phyloP scores from a whole-genome alignment of 2,888 invertebrate genomes.

The Athrips mouffetella region DNA sequence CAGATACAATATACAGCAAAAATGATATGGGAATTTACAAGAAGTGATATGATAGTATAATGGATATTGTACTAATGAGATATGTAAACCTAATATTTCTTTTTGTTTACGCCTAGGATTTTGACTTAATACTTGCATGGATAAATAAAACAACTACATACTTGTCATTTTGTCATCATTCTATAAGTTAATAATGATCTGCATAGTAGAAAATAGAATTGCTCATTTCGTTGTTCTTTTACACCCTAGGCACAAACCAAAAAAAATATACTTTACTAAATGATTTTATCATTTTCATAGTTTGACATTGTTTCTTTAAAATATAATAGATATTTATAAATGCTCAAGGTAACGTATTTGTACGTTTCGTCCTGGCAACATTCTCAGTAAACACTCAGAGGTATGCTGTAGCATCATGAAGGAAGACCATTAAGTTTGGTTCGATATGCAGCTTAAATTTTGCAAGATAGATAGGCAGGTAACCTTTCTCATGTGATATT shows the following conservation, averaged over 20 bases:
- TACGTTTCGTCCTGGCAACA: slow-evolving; percentile 59
- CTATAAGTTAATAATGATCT: too few relatives aligned
- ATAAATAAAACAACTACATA: too few relatives aligned
- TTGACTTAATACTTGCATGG: too few relatives aligned
- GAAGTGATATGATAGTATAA: slow-evolving; percentile 71
- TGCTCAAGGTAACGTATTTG: slow-evolving; percentile 70
- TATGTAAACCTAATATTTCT: too few relatives aligned
- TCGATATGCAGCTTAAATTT: too few relatives aligned
- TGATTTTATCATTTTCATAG: slow-evolving; percentile 48
- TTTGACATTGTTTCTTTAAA: slow-evolving; percentile 59
- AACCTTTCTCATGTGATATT: background rate
- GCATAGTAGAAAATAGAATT: too few relatives aligned
- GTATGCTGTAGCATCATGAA: background rate
- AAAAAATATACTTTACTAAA: too few relatives aligned
- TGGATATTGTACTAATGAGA: slow-evolving; percentile 75
- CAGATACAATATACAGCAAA: slow-evolving; percentile 61
- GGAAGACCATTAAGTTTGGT: background rate
- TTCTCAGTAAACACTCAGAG: slow-evolving; percentile 38
- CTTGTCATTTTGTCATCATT: too few relatives aligned
- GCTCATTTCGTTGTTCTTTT: too few relatives aligned
- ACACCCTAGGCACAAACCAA: too few relatives aligned
- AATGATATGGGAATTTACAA: slow-evolving; percentile 76
- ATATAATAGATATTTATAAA: too few relatives aligned
- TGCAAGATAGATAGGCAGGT: background rate
- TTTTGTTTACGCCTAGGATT: too few relatives aligned